Percentiles rank a stretch among this genome's conserved stretches.
Conservation (phyloP, 2,113 vertebrate genomes). For the Catharus bicknelli region DNA sequence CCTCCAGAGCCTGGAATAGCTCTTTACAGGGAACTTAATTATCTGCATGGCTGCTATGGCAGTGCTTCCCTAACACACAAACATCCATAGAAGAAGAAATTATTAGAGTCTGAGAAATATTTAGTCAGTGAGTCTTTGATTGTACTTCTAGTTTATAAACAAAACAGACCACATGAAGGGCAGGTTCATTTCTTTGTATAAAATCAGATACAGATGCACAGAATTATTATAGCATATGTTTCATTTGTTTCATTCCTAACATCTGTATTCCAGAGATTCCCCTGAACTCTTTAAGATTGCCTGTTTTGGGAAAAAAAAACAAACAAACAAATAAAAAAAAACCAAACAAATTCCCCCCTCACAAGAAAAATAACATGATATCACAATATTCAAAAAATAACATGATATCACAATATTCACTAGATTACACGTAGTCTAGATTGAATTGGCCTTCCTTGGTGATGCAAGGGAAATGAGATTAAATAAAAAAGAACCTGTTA, state of each 20-base stretch:
- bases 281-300: background rate
- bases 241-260: background rate
- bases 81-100: background rate
- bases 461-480: slow-evolving; percentile 13
- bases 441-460: background rate
- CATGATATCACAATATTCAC: background rate
- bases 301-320: background rate
- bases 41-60: background rate
- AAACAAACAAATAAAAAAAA: too few species aligned
- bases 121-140: background rate
- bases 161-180: background rate
- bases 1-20: background rate
- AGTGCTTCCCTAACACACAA: background rate
- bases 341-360: background rate
- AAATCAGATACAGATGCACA: background rate
- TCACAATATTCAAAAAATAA: background rate
- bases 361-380: background rate
- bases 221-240: background rate
- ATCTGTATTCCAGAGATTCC: background rate
- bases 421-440: background rate
- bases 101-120: background rate
- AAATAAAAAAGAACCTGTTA: slow-evolving; percentile 1
- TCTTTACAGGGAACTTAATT: background rate
- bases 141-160: background rate
- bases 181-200: background rate